phyloP scores from a whole-genome alignment of 2,113 vertebrate genomes.

The Xerus inauris region DNA sequence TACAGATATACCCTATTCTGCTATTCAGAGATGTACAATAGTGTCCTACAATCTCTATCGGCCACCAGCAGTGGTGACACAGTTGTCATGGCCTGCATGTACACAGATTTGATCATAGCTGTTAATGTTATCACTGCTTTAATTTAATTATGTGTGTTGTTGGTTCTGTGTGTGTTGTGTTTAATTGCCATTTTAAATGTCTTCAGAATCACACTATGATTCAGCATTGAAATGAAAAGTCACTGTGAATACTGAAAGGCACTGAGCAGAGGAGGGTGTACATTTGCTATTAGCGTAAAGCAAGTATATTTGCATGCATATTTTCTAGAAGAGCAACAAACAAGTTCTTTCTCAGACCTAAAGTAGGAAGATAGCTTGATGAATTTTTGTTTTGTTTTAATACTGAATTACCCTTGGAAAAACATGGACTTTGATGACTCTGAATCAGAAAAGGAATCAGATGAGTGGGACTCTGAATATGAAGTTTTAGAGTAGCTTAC shows the following conservation, averaged over 20 bases:
- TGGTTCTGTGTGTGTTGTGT: conserved; percentile 29
- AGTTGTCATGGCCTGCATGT: not conserved
- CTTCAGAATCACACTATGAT: conserved; percentile 11
- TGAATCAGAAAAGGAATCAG: conserved; percentile 37
- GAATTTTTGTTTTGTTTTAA: conserved; percentile 30
- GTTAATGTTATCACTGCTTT: conserved; percentile 20
- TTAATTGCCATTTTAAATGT: conserved; percentile 56
- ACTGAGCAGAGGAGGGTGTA: not conserved
- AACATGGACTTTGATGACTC: not conserved
- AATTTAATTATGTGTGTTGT: conserved; percentile 25
- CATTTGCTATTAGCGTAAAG: not conserved
- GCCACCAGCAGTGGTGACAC: conserved; percentile 2
- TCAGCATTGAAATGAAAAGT: conserved; percentile 7
- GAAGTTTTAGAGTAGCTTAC: conserved; percentile 9
- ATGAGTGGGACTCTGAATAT: not conserved
- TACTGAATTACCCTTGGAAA: not conserved
- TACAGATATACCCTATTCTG: not conserved
- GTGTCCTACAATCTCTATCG: not conserved
- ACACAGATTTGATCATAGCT: conserved; percentile 28
- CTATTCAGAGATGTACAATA: not conserved
- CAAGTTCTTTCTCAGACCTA: not conserved
- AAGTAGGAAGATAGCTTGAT: not conserved
- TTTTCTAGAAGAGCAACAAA: conserved; percentile 36
- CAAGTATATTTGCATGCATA: not conserved
- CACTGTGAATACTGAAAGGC: not conserved